phyloP scores from a whole-genome alignment of 2,797 vertebrate genomes.

The Channallabes apus region DNA sequence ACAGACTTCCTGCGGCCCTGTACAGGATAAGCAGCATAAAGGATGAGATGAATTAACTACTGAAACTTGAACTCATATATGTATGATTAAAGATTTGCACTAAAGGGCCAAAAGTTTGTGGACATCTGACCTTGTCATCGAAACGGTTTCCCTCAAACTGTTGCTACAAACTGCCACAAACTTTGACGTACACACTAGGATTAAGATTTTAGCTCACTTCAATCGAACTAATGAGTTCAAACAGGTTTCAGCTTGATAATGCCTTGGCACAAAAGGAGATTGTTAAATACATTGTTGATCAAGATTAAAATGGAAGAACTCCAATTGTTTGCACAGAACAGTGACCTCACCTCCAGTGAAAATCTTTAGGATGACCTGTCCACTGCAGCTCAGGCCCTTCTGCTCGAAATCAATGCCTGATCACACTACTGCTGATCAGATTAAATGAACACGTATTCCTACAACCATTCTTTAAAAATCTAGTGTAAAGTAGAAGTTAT shows the following conservation, averaged over 20 bases:
- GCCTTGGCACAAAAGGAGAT: background rate
- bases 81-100: background rate
- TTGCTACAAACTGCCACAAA: background rate
- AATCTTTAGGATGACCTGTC: background rate
- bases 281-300: background rate
- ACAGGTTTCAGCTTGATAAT: background rate
- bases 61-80: background rate
- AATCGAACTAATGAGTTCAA: background rate
- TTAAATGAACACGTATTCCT: background rate
- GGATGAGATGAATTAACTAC: background rate
- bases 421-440: background rate
- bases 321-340: background rate
- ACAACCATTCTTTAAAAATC: background rate
- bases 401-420: background rate
- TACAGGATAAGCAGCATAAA: too few species aligned
- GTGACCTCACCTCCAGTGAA: background rate
- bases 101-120: background rate
- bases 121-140: background rate
- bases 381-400: background rate
- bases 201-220: background rate
- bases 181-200: background rate
- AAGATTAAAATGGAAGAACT: background rate
- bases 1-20: too few species aligned
- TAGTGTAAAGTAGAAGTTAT: background rate
- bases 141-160: background rate